Conservation (phyloP, 1,140 invertebrate genomes). For the Drosophila orosa region DNA sequence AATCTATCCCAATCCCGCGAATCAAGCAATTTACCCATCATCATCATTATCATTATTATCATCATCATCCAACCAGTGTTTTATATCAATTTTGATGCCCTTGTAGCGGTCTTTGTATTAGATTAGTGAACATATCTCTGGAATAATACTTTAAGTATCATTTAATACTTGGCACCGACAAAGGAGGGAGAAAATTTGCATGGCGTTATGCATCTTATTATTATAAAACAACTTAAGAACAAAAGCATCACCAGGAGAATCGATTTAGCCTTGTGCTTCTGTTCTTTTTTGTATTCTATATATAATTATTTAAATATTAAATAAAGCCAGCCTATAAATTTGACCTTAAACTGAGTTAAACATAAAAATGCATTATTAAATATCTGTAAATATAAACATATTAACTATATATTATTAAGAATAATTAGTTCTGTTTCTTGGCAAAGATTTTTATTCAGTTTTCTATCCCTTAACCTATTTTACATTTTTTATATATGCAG, state of each 20-base stretch:
- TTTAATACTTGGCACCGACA: not conserved
- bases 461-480: no score
- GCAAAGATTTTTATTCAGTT: no score
- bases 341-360: not conserved
- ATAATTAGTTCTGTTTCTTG: not conserved
- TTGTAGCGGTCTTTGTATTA: conserved; percentile 1
- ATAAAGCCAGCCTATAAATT: no score
- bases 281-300: not conserved
- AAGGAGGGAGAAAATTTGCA: not conserved
- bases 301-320: not conserved
- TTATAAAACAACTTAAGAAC: not conserved
- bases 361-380: not conserved
- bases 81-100: conserved; percentile 50
- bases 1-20: conserved; percentile 50
- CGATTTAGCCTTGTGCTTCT: not conserved
- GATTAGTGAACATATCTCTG: not conserved
- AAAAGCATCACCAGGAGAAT: not conserved
- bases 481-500: not conserved
- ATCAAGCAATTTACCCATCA: conserved; percentile 55
- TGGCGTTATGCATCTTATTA: not conserved
- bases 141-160: not conserved
- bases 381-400: not conserved
- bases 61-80: conserved; percentile 31
- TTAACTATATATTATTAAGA: not conserved
- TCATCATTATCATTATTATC: conserved; percentile 24